phyloP scores from a whole-genome alignment of 1,140 invertebrate species.

The Drosophila nannoptera region DNA sequence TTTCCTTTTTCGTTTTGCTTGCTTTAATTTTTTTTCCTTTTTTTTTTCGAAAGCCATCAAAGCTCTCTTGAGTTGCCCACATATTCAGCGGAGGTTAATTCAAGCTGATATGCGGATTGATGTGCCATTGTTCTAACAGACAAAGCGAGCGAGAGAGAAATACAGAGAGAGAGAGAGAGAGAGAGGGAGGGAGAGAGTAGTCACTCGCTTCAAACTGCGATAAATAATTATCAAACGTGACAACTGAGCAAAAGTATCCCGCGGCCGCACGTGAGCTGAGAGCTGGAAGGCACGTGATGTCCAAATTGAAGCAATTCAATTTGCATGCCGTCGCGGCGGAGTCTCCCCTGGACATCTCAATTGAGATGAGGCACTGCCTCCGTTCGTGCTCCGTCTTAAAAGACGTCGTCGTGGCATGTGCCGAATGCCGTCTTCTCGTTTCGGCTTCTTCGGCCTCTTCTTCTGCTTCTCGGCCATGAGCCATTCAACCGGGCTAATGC shows the following conservation, averaged over 20 bases:
- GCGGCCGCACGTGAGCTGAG: conserved; percentile 29
- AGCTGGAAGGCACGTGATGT: conserved; percentile 17
- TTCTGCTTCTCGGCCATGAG: no score
- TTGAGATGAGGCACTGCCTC: no score
- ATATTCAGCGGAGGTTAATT: not conserved
- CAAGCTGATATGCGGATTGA: not conserved
- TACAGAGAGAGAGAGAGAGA: no score
- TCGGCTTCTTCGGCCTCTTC: no score
- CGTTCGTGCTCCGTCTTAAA: no score
- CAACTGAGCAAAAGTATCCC: conserved; percentile 47
- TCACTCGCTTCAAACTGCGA: not conserved
- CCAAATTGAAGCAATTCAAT: conserved; percentile 9
- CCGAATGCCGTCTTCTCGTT: no score
- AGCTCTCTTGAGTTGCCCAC: not conserved
- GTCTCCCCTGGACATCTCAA: no score
- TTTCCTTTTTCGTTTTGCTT: not conserved
- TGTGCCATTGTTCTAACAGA: not conserved
- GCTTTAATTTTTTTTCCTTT: no score
- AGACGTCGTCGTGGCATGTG: no score
- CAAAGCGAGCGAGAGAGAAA: no score
- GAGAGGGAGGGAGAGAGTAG: no score
- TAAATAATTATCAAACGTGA: conserved; percentile 49
- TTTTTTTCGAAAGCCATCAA: conserved; percentile 49
- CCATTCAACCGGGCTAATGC: not conserved
- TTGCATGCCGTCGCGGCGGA: not conserved